A percentile compares a stretch with the other conserved stretches of the same genome.
phyloP scores from a whole-genome alignment of 2,113 vertebrate species.

The Typhlomys cinereus region DNA sequence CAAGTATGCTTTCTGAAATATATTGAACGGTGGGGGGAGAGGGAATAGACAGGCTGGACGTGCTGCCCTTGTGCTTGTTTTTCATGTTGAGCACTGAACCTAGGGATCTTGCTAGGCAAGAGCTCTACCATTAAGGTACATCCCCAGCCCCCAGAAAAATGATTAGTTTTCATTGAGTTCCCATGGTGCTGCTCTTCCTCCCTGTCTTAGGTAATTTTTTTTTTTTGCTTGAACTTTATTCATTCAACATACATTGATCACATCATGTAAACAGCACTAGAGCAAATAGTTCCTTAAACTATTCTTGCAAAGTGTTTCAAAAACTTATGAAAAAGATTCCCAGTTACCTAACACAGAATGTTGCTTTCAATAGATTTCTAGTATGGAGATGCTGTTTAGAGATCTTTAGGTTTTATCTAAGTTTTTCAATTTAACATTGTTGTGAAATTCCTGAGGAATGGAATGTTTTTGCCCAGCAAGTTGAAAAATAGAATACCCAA shows the following conservation, averaged over 20 bases:
- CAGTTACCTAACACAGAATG: conserved; percentile 1
- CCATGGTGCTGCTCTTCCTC: not conserved
- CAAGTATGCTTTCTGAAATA: conserved; percentile 5
- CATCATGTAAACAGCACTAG: not conserved
- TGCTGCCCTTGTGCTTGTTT: not conserved
- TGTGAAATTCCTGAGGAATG: conserved; percentile 62
- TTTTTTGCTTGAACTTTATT: not conserved
- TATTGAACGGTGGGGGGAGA: not conserved
- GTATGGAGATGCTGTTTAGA: not conserved
- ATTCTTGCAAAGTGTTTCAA: conserved; percentile 8
- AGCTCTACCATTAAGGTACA: not conserved
- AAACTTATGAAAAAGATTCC: not conserved
- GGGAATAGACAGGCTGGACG: not conserved
- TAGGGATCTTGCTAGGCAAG: not conserved
- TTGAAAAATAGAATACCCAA: conserved; percentile 54
- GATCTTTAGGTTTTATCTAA: conserved; percentile 8
- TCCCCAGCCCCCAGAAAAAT: not conserved
- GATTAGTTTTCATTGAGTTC: not conserved
- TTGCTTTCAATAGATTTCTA: conserved; percentile 44
- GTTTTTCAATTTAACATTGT: conserved; percentile 53
- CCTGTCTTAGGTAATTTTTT: conserved; percentile 1
- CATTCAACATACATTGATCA: not conserved
- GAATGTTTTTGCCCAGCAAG: conserved; percentile 26
- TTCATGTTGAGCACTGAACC: no score
- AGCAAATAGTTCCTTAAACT: not conserved